These are phyloP conservation scores for Melanostoma mellinum DNA, from an alignment of 2,888 invertebrate species.

Conservation along the genomic window DNA sequence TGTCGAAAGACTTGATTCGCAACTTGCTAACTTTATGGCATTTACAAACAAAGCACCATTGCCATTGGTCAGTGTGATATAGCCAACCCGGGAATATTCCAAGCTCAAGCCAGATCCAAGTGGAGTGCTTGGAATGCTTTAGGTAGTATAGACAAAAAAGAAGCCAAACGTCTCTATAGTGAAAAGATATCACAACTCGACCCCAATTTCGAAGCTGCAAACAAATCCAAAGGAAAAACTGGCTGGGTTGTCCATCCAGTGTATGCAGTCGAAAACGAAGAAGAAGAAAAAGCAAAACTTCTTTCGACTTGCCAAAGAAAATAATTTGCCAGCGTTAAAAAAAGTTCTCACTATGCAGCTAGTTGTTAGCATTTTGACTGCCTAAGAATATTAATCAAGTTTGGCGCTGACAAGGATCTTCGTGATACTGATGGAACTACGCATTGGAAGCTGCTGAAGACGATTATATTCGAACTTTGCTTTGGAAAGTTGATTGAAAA, in stretches of 20 bases:
- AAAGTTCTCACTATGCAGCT: constrained; percentile 90
- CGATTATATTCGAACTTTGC: constrained; percentile 75
- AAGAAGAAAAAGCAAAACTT: constrained; percentile 84
- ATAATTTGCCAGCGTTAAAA: constrained; percentile 85
- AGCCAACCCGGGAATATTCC: constrained; percentile 83
- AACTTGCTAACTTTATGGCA: constrained; percentile 89
- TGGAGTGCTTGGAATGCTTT: constrained; percentile 95
- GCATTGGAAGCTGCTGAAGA: constrained; percentile 80
- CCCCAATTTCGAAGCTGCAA: constrained; percentile 83
- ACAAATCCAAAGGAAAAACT: constrained; percentile 29
- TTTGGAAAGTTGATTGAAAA: constrained; percentile 56
- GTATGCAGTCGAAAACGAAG: constrained; percentile 78
- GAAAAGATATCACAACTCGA: constrained; percentile 84
- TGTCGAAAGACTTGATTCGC: constrained; percentile 84
- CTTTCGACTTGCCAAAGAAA: constrained; percentile 90
- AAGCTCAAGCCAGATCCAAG: constrained; percentile 90
- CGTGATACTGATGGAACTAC: constrained; percentile 86
- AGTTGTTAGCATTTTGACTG: constrained; percentile 91
- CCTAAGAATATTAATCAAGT: constrained; percentile 86
- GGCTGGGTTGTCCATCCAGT: constrained; percentile 82
- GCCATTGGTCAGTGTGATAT: constrained; percentile 90
- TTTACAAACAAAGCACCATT: constrained; percentile 91
- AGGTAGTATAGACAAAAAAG: constrained; percentile 85
- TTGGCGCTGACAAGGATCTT: constrained; percentile 85
- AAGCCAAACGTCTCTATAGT: constrained; percentile 90